Conservation (phyloP, 2,888 invertebrate species). For the Pristionchus japonicus region DNA sequence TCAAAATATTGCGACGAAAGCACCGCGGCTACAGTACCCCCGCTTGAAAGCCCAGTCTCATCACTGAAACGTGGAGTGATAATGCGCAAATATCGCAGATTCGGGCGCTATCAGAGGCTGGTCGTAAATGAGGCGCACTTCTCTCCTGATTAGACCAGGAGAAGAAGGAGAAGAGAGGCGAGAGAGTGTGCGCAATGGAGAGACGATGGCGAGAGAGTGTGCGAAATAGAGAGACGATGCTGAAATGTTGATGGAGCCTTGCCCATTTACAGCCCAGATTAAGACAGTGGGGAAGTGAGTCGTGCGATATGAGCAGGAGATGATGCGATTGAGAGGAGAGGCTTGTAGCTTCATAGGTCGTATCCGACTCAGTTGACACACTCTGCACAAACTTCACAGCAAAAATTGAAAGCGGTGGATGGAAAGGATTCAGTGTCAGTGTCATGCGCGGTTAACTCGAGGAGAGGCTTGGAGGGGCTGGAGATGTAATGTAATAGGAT, state of each 20-base stretch:
- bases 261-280: constrained; percentile 8
- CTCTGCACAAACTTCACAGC: too few species aligned
- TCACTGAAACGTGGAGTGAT: too few species aligned
- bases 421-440: too few species aligned
- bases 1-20: not conserved
- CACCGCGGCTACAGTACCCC: not conserved
- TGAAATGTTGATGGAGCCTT: not conserved
- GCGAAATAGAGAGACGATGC: not conserved
- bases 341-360: too few species aligned
- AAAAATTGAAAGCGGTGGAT: too few species aligned
- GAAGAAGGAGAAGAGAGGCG: too few species aligned
- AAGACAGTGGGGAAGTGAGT: not conserved
- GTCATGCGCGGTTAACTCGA: too few species aligned
- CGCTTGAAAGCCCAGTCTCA: not conserved
- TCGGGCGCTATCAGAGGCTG: not conserved
- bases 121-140: not conserved
- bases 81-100: not conserved
- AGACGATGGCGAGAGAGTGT: not conserved
- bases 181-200: not conserved
- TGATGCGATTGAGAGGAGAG: not conserved
- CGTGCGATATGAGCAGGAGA: not conserved
- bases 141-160: not conserved
- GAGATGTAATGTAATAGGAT: too few species aligned
- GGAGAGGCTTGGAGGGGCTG: too few species aligned
- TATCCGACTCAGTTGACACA: too few species aligned